Evolutionary conservation across 2,113 vertebrate species (phyloP), one percentile per base, ranked within the genome.

Genomic region (Atrichornis clamosus): DNA sequence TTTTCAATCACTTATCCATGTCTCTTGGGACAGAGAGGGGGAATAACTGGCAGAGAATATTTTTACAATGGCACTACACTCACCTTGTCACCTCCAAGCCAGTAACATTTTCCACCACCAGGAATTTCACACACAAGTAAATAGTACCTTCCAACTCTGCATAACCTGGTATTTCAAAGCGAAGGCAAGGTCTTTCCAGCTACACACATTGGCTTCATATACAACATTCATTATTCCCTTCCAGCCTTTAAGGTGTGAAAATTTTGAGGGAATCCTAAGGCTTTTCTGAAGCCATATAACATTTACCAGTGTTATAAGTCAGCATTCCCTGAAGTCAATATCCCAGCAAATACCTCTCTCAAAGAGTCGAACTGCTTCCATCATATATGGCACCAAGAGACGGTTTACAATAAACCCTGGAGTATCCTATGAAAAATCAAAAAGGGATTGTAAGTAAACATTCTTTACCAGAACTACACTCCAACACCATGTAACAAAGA

Each of bases 391-490:
- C 70, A 99, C 98, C 70, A 99, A 98, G 14, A 99, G 99, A 41
- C 99, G 98, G 94, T 99, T 99, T 35, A 99, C 99, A 47, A 99
- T 97, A 90, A 99, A 99, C 10, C 99, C 99, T 8, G 99, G 99
- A 11, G 99, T 99, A 84, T 99, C 99, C 99, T 99, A 75, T 22
- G 46, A 60, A 41, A 77, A 90, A 87, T 35, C 52, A 84, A 64
- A 75, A 56, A 13, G 19, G 13, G 37, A 76, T 81, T 85, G 26
- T 84, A 78, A 92, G 78, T 15, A 84, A 87, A 62, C 13, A 28
- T 13, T 22, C 27, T 77, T 83, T 52, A 90, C 15, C 28, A 74
- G 28, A 56, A 22, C n/a, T 59, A 67, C 20, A 68, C 19, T 70
- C 65, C 67, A 90, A 79, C 0, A 1, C 32, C 42, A 33, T 19